Evolutionary conservation across 2,113 vertebrate genomes (phyloP).

Genomic region (Mellivora capensis): DNA sequence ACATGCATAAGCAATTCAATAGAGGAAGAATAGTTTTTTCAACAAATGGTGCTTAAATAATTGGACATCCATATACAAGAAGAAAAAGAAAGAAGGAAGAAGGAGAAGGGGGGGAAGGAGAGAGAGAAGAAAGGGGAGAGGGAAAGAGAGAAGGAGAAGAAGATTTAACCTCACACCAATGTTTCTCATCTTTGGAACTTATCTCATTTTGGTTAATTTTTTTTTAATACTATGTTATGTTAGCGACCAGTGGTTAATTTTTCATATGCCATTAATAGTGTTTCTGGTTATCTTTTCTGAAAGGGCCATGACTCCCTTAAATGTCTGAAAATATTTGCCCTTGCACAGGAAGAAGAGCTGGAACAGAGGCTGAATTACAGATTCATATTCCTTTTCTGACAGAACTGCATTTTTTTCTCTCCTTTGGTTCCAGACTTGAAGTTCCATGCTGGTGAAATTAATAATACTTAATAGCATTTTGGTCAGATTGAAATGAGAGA

Average conservation of each 20-base stretch:
- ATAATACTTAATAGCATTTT: neutral
- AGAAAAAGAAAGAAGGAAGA: neutral
- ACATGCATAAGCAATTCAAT: neutral
- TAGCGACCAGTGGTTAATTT: neutral
- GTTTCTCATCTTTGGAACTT: neutral
- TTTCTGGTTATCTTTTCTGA: neutral
- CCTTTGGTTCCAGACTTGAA: neutral
- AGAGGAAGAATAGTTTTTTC: neutral
- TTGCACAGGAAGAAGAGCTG: neutral
- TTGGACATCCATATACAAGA: neutral
- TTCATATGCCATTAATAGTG: neutral
- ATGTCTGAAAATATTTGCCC: conserved; percentile 6
- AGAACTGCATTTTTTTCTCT: neutral
- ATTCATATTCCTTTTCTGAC: neutral
- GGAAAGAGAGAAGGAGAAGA: neutral
- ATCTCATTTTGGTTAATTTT: neutral
- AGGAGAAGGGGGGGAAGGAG: neutral
- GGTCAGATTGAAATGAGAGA: neutral
- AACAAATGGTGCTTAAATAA: neutral
- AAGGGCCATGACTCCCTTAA: neutral
- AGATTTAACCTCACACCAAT: neutral
- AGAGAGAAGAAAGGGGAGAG: neutral
- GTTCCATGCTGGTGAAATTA: neutral
- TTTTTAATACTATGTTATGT: neutral
- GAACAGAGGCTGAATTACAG: neutral